Percentiles rank a stretch among this genome's conserved stretches.
Conservation (phyloP, 2,113 vertebrate species). For the Cavia porcellus region DNA sequence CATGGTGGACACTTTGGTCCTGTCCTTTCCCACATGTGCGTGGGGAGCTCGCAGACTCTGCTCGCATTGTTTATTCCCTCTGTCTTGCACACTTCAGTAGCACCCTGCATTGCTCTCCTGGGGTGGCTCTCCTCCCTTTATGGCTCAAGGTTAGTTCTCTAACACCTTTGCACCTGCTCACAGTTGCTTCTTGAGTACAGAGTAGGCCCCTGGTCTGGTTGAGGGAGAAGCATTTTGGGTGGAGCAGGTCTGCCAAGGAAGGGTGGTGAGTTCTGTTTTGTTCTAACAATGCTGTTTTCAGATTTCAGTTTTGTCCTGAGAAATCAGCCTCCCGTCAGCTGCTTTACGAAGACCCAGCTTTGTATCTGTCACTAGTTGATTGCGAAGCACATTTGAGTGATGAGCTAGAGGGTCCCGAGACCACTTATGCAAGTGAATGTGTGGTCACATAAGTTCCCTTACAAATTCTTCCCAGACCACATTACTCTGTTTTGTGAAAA, state of each 20-base stretch:
- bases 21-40: neutral
- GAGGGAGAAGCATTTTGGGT: neutral
- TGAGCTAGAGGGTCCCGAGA: neutral
- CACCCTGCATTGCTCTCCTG: neutral
- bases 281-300: conserved; percentile 4
- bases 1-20: neutral
- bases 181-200: neutral
- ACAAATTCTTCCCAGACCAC: neutral
- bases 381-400: neutral
- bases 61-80: neutral
- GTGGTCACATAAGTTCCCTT: neutral
- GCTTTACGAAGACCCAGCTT: neutral
- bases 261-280: neutral
- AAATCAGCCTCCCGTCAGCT: neutral
- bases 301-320: neutral
- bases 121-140: neutral
- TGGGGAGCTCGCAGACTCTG: neutral
- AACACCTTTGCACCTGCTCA: neutral
- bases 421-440: neutral
- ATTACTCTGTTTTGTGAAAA: neutral
- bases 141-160: neutral
- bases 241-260: neutral
- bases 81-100: neutral
- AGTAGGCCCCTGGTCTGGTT: neutral
- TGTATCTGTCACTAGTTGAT: neutral